A percentile compares a stretch with the other conserved stretches of the same genome.
Evolutionary conservation across 2,113 vertebrate species (phyloP).

Genomic region (Cyanistes caeruleus): DNA sequence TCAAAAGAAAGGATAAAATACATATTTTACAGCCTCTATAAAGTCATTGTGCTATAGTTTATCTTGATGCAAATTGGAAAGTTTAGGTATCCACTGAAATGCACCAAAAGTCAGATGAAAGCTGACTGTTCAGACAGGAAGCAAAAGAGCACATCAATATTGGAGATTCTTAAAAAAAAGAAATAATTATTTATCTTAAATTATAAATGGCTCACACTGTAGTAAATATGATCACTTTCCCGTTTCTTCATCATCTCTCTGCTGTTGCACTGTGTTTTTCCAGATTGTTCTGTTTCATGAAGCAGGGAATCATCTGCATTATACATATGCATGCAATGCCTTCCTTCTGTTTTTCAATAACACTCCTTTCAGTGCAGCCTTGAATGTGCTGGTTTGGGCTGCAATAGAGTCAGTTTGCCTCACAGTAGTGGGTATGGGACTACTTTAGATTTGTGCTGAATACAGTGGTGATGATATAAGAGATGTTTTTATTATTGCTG

Average conservation of each 20-base stretch:
- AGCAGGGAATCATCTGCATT: not conserved
- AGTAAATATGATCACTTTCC: not conserved
- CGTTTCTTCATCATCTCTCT: not conserved
- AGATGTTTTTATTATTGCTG: not conserved
- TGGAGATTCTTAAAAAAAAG: not conserved
- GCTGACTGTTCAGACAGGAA: not conserved
- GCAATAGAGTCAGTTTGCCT: not conserved
- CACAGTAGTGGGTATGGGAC: not conserved
- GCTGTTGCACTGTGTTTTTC: not conserved
- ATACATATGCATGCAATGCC: not conserved
- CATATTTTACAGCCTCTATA: not conserved
- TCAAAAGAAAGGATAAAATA: constrained; percentile 4
- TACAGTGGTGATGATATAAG: not conserved
- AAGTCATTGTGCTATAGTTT: not conserved
- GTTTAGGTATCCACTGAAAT: not conserved
- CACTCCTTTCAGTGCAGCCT: not conserved
- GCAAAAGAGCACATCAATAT: not conserved
- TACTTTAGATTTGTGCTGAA: not conserved
- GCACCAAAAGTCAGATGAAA: not conserved
- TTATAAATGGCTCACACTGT: not conserved
- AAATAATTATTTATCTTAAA: not conserved
- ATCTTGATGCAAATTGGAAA: not conserved
- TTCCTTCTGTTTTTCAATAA: not conserved
- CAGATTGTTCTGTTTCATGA: not conserved
- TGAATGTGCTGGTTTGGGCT: not conserved